Evolutionary conservation across 2,888 invertebrate genomes (phyloP), one percentile per base, ranked within the genome.

Genomic region (Amphipyra berbera): DNA sequence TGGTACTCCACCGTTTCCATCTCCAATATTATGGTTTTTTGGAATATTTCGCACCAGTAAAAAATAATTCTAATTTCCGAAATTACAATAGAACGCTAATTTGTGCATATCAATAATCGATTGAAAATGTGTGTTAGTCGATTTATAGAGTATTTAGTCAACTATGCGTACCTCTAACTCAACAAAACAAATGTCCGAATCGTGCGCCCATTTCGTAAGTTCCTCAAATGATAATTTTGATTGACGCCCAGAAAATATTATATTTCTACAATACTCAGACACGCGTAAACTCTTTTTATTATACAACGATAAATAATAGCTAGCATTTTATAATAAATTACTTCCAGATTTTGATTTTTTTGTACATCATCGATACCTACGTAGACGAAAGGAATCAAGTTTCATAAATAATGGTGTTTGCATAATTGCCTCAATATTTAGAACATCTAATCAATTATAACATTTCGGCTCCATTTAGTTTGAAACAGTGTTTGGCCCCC

Each of bases 171-270:
- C 40, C 77, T 61, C 76, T 79, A 82, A 88, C 87, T 90, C 88
- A 92, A 94, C 93, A 94, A 94, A 95, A 95, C 95, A 95, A 95
- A 95, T 95, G 95, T 95, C 95, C 90, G 94, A 94, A 93, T 92
- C 91, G 91, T 95, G 91, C 91, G 91, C 92, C 93, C 94, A 93
- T 95, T 95, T 95, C 94, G 91, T 93, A 94, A 94, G 93, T 93
- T 94, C 92, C 90, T 90, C 88, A 88, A 90, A 90, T 88, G 90
- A 90, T 90, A 88, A 89, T 88, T 90, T 89, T 84, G 88, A 91
- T 88, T 88, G 87, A 92, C 90, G 90, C 90, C 88, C 88, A 84
- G 81, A 77, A 82, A 87, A 79, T 87, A 85, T 73, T 76, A 77
- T 79, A 82, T 79, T 85, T 73, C 53, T 60, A 62, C 61, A 49